Conservation (phyloP, 2,113 vertebrate genomes). For the Chamaetylas fuelleborni region DNA sequence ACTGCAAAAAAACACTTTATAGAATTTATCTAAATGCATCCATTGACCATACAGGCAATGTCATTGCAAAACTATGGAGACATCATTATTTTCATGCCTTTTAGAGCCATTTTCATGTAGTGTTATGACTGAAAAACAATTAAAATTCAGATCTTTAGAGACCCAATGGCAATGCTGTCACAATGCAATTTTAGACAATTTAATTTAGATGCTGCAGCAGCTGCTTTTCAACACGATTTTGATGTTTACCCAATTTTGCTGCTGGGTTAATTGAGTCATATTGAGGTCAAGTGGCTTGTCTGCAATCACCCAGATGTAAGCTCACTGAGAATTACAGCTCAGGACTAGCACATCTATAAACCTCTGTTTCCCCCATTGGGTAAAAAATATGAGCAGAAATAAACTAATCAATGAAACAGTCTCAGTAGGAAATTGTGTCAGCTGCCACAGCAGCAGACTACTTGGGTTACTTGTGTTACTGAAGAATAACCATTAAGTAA, state of each 20-base stretch:
- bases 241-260: conserved; percentile 55
- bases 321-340: conserved; percentile 27
- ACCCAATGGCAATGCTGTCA: conserved; percentile 33
- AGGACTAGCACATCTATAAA: conserved; percentile 8
- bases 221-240: conserved; percentile 56
- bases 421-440: not conserved
- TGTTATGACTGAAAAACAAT: conserved; percentile 44
- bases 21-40: not conserved
- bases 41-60: not conserved
- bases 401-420: not conserved
- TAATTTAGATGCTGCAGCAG: conserved; percentile 52
- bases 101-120: not conserved
- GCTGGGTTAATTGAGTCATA: conserved; percentile 62
- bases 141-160: conserved; percentile 33
- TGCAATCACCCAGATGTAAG: conserved; percentile 38
- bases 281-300: conserved; percentile 56
- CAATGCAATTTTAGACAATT: conserved; percentile 53
- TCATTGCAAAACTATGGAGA: not conserved
- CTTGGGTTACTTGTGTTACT: not conserved
- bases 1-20: not conserved
- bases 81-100: not conserved
- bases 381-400: not conserved
- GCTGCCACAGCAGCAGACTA: not conserved
- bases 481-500: not conserved
- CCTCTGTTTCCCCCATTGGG: not conserved